Evolutionary conservation across 2,888 invertebrate species (phyloP).

Genomic region (Ophion slaviceki): DNA sequence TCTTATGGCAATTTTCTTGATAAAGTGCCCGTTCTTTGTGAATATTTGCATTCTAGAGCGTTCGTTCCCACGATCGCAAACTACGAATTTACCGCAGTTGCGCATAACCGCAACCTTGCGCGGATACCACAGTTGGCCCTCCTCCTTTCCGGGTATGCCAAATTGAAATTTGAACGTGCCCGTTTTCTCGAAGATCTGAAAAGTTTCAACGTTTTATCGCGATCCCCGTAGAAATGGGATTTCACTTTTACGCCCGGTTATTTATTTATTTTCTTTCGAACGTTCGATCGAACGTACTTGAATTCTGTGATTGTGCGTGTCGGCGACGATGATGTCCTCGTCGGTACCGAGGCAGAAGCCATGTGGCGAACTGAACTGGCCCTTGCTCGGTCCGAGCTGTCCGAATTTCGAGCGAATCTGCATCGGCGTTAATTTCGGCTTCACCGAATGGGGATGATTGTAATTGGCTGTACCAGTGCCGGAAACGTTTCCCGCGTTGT

Average conservation of each 20-base stretch:
- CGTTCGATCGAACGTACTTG: constrained; percentile 85
- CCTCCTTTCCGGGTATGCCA: constrained; percentile 97
- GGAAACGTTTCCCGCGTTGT: constrained; percentile 76
- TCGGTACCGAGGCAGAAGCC: constrained; percentile 98
- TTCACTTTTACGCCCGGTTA: neutral
- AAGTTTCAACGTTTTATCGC: constrained; percentile 41
- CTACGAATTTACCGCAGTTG: constrained; percentile 95
- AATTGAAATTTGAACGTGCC: constrained; percentile 97
- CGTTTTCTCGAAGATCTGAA: constrained; percentile 95
- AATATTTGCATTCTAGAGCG: constrained; percentile 99
- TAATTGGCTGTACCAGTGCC: constrained; percentile 78
- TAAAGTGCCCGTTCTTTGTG: constrained; percentile 96
- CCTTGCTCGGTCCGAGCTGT: constrained; percentile 95
- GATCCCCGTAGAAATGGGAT: neutral
- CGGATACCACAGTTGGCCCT: constrained; percentile 98
- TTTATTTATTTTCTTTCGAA: neutral
- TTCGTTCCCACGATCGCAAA: constrained; percentile 98
- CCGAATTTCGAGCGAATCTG: constrained; percentile 97
- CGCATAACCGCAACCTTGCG: constrained; percentile 97
- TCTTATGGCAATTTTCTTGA: constrained; percentile 96
- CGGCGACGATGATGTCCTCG: constrained; percentile 98
- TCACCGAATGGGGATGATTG: constrained; percentile 78
- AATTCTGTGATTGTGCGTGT: constrained; percentile 98
- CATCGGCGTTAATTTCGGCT: constrained; percentile 91
- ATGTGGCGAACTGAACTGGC: constrained; percentile 98